Evolutionary conservation across 2,797 vertebrate species (phyloP).

Genomic region (Australoheros facetus): DNA sequence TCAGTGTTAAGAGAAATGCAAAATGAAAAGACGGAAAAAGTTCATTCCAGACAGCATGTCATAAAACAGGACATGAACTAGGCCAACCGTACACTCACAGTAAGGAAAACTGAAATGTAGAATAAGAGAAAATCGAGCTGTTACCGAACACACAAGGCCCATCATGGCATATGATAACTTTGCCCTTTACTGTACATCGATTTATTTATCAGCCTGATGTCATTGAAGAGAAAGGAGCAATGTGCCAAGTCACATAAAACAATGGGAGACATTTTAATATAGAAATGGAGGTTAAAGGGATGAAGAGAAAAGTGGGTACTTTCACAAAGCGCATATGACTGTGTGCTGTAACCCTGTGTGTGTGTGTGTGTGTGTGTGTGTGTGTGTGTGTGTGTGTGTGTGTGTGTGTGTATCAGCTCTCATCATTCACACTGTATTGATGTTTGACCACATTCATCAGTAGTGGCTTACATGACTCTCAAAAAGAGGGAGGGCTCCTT

Average conservation of each 20-base stretch:
- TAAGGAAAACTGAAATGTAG: neutral
- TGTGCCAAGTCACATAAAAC: constrained; percentile 79
- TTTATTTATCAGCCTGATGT: constrained; percentile 71
- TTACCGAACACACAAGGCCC: constrained; percentile 23
- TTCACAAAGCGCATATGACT: constrained; percentile 15
- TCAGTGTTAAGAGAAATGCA: neutral
- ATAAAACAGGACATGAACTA: neutral
- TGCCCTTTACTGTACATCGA: constrained; percentile 69
- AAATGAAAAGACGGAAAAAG: neutral
- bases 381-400: constrained; percentile 15
- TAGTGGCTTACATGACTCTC: constrained; percentile 43
- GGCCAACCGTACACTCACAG: neutral
- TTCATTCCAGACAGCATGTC: neutral
- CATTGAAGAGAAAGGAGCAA: constrained; percentile 61
- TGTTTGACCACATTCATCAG: constrained; percentile 72
- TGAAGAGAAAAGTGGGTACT: constrained; percentile 15
- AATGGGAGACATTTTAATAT: constrained; percentile 80
- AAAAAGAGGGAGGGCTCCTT: constrained; percentile 27
- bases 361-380: constrained; percentile 17
- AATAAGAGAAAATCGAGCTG: constrained; percentile 1
- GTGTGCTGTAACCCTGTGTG: constrained; percentile 13
- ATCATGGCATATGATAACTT: constrained; percentile 68
- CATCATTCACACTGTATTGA: constrained; percentile 53
- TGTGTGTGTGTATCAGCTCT: constrained; percentile 20
- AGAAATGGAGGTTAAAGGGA: constrained; percentile 61